Base-by-base conservation (phyloP, 2,113 vertebrate genomes). In the Ammodytes dubius region DNA sequence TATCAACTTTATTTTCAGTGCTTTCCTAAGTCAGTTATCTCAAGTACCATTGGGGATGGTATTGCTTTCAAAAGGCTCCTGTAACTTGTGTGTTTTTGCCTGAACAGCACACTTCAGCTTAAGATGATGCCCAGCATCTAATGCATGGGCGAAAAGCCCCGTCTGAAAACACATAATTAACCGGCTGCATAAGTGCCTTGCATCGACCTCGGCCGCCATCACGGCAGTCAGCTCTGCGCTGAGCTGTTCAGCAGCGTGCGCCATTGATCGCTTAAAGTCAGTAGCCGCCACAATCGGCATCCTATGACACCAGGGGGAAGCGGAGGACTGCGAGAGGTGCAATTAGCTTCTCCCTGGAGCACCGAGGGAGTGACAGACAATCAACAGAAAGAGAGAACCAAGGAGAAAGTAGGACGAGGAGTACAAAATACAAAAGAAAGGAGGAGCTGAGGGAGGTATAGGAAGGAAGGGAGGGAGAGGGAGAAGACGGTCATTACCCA, bases 291-390 rank as follows among this genome's bases (percentile, higher is more conserved):
- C 87, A 83, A 94, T 95, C 77, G 94, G 94, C 93, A 94, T 94
- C 88, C 88, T 86, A 88, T 94, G 94, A 95, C 83, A 82, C 64
- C 2, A 65, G 78, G 84, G 81, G 69, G 79, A 72, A 80, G 85
- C 43, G 39, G 84, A 83, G 87, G 79, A 92, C 91, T 89, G 92
- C 91, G 90, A 92, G 90, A 92, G 90, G 83, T 91, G 94, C 94
- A 94, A 95, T 95, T 95, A 95, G 85, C 77, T 68, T 54, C 74
- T 93, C 94, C 93, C 86, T 88, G 68, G 92, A 92, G 93, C 88
- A 75, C 64, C 2, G 19, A 2, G 69, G 76, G 87, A 95, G 84
- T 93, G 94, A 95, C 94, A 93, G 85, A 87, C 83, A 68, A 88
- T 88, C 90, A 88, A 75, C 86, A 77, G 68, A 79, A 58, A 56